phyloP scores from a whole-genome alignment of 2,113 vertebrate species.

The Protomyctophum bolini region DNA sequence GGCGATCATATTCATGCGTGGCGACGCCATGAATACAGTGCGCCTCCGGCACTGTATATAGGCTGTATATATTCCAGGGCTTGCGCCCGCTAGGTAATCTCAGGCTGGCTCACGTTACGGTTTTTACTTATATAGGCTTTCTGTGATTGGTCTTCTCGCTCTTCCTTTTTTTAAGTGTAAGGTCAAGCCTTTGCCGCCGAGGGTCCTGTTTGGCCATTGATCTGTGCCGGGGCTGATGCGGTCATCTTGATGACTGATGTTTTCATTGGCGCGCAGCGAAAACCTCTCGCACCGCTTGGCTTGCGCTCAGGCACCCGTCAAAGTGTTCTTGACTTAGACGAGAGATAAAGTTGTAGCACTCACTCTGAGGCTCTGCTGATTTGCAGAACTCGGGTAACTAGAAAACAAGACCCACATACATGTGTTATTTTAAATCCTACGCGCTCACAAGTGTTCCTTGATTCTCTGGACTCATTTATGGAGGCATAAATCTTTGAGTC shows the following conservation, averaged over 20 bases:
- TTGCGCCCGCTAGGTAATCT: too few relatives aligned
- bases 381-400: neutral
- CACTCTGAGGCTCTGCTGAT: neutral
- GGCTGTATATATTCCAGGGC: neutral
- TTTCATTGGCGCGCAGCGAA: conserved; percentile 9
- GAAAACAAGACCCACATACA: too few relatives aligned
- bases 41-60: neutral
- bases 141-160: neutral
- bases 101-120: neutral
- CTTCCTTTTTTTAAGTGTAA: conserved; percentile 3
- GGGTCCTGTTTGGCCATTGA: conserved; percentile 5
- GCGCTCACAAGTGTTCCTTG: too few relatives aligned
- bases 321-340: neutral
- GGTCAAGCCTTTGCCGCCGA: neutral
- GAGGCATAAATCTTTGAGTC: too few relatives aligned
- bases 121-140: neutral
- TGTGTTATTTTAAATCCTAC: too few relatives aligned
- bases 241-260: conserved; percentile 16
- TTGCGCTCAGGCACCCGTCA: conserved; percentile 9
- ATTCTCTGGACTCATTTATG: too few relatives aligned
- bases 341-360: neutral
- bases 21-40: neutral
- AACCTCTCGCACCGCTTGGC: conserved; percentile 11
- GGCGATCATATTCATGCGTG: neutral
- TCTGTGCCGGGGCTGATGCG: conserved; percentile 2